Evolutionary conservation across 2,888 invertebrate species (phyloP).

Genomic region (Tipula unca): DNA sequence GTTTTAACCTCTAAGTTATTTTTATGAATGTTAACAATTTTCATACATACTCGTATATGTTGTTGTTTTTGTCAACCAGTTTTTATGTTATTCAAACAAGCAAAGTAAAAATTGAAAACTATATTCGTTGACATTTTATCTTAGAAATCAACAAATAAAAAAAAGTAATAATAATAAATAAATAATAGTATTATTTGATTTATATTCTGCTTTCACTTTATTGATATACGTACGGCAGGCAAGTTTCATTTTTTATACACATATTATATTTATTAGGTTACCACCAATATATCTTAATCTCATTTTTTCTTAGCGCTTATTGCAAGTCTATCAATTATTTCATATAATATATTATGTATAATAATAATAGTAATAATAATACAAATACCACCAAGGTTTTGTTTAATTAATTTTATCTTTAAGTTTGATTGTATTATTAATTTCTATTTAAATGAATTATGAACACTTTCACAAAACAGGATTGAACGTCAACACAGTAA

Average conservation of each 20-base stretch:
- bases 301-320: not conserved
- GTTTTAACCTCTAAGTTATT: not conserved
- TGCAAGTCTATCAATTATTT: not conserved
- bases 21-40: not conserved
- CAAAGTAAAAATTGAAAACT: not conserved
- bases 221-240: not conserved
- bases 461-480: no score
- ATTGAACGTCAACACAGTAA: no score
- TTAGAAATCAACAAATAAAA: not conserved
- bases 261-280: not conserved
- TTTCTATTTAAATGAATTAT: no score
- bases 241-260: not conserved
- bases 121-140: not conserved
- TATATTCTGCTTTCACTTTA: not conserved
- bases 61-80: constrained; percentile 8
- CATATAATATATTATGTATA: no score
- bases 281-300: not conserved
- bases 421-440: not conserved
- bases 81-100: not conserved
- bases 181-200: not conserved
- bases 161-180: not conserved
- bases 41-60: not conserved
- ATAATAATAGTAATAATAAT: not conserved
- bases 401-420: not conserved
- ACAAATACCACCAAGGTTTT: not conserved